These are phyloP conservation scores for Microcebus lehilahytsara DNA, from an alignment of 2,113 vertebrate species.

Conservation along the genomic window DNA sequence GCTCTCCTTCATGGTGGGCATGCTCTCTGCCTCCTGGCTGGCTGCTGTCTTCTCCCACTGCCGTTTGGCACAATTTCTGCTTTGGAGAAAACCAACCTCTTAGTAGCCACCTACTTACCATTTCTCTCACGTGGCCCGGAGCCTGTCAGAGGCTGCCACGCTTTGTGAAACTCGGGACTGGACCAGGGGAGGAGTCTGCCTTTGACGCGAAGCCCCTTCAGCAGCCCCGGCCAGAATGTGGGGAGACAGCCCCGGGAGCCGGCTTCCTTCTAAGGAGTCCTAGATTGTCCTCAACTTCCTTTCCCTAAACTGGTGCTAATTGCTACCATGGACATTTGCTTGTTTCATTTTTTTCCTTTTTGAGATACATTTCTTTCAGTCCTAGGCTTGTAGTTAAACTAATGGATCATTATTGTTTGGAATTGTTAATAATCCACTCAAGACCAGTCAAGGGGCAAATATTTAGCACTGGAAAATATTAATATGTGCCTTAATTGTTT, in stretches of 20 bases:
- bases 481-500: background rate
- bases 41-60: background rate
- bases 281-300: background rate
- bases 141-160: background rate
- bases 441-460: background rate
- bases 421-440: background rate
- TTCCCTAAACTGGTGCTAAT: background rate
- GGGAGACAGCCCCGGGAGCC: background rate
- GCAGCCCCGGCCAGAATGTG: background rate
- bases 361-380: constrained; percentile 7
- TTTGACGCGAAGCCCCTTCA: background rate
- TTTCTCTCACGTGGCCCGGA: constrained; percentile 31
- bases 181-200: background rate
- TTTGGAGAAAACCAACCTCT: background rate
- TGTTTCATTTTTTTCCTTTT: background rate
- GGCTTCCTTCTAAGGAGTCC: background rate
- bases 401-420: background rate
- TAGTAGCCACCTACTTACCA: background rate
- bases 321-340: background rate
- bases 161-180: background rate
- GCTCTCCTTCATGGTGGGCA: background rate
- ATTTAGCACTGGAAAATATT: constrained; percentile 1
- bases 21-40: background rate
- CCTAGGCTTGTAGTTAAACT: background rate
- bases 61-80: background rate